These are phyloP conservation scores for Chanos chanos DNA, from an alignment of 2,797 vertebrate genomes.

Conservation along the genomic window DNA sequence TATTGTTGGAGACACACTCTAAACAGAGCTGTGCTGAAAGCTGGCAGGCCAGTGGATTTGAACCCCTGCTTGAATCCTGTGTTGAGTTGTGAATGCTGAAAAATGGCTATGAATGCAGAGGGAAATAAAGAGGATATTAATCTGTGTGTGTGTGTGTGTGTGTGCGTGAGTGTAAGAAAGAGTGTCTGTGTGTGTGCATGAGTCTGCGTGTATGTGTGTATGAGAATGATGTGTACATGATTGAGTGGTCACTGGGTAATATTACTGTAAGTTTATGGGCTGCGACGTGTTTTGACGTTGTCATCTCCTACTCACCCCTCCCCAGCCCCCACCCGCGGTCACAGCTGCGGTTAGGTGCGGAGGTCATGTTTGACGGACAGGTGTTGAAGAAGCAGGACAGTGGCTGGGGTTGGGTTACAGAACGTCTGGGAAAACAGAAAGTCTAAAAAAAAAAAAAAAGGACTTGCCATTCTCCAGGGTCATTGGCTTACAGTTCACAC, in stretches of 20 bases:
- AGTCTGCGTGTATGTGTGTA: too few relatives aligned
- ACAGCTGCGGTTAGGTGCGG: constrained; percentile 13
- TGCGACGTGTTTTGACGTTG: constrained; percentile 12
- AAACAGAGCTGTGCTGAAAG: constrained; percentile 16
- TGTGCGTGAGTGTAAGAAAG: background rate
- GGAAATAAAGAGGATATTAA: background rate
- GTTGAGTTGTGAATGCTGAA: constrained; percentile 7
- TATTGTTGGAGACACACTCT: constrained; percentile 25
- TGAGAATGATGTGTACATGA: background rate
- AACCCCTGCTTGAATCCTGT: constrained; percentile 17
- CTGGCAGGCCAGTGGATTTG: constrained; percentile 15
- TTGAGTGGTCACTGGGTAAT: constrained; percentile 19
- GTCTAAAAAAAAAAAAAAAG: too few relatives aligned
- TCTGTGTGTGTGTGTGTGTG: background rate
- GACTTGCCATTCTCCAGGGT: too few relatives aligned
- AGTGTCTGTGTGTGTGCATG: background rate
- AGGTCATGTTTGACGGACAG: constrained; percentile 47
- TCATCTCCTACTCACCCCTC: constrained; percentile 9
- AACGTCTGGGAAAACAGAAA: too few relatives aligned
- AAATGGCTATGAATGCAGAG: too few relatives aligned
- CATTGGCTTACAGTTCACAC: too few relatives aligned
- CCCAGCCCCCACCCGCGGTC: constrained; percentile 11
- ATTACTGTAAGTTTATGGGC: constrained; percentile 13
- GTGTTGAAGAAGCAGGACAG: constrained; percentile 47
- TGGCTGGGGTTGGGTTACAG: constrained; percentile 38